These are phyloP conservation scores for Microcebus tavaratra DNA, from an alignment of 2,113 vertebrate genomes.

Conservation along the genomic window DNA sequence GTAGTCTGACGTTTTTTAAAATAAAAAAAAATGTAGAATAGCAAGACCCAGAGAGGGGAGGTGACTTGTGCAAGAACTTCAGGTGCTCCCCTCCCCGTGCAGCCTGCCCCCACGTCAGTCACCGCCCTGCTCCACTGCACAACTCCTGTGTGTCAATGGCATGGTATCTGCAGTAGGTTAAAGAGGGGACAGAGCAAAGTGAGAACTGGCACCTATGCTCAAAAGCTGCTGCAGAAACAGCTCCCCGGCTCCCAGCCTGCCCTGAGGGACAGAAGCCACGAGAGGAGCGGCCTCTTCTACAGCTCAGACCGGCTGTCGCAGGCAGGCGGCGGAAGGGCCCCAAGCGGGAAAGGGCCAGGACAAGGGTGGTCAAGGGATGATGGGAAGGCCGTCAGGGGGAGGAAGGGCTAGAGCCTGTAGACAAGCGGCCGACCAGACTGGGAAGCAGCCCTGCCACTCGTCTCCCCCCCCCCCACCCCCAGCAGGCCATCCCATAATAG, in stretches of 20 bases:
- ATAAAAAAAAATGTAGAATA: neutral
- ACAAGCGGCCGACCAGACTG: rapidly evolving
- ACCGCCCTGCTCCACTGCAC: neutral
- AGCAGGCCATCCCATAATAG: rapidly evolving
- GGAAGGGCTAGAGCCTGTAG: neutral
- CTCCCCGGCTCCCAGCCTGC: rapidly evolving
- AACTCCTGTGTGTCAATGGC: rapidly evolving
- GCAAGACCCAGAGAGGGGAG: neutral
- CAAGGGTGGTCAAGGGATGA: rapidly evolving
- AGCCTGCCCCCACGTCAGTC: rapidly evolving
- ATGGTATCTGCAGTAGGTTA: neutral
- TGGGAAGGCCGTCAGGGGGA: rapidly evolving
- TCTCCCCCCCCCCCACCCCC: rapidly evolving
- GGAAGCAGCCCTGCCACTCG: no score
- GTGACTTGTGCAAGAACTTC: rapidly evolving
- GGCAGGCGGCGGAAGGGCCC: rapidly evolving
- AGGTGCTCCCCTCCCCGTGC: rapidly evolving
- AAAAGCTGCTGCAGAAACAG: no score
- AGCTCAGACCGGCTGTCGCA: rapidly evolving
- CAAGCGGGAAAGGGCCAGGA: neutral
- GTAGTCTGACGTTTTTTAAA: neutral
- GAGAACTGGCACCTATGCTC: neutral
- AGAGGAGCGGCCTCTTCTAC: neutral
- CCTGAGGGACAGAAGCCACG: no score
- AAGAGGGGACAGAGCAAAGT: no score